Evolutionary conservation across 2,888 invertebrate genomes (phyloP), one percentile per base, ranked within the genome.

Genomic region (Himalopsyche anomala): DNA sequence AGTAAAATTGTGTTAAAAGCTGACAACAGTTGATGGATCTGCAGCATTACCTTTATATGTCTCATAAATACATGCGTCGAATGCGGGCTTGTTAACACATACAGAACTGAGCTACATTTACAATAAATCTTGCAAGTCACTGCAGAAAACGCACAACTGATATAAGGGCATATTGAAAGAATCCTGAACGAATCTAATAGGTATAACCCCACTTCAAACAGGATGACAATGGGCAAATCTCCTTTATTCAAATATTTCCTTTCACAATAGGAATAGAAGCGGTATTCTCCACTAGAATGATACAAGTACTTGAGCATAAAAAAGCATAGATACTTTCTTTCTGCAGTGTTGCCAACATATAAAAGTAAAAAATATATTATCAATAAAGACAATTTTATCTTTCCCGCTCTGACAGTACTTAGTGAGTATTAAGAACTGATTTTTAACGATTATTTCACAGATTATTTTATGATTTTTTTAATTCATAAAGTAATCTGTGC

Each of bases 201-300:
- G 62, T 19, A 19, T 62, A 62, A 62, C 62, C 62, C 62, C 62
- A 62, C 62, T 62, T 62, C 62, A 28, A n/a, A 62, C 19, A n/a
- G 62, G 62, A 62, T 62, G 62, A 62, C 62, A 62, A 62, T 62
- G 62, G 62, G 19, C 9, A 28, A 62, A 62, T 62, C 62, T 19
- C 62, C 62, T 62, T 62, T 62, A 62, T 62, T 62, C 62, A 62
- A 62, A 62, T 62, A 62, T 62, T 9, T n/a, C 62, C 19, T 62
- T 3, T 19, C 62, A 62, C 62, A 62, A 62, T 62, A 62, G 62
- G 28, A 62, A 62, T 62, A 19, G 62, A 19, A 19, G 62, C 62
- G 62, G 11, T 2, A 62, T 28, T 19, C 62, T 19, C 2, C 62
- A 11, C 62, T 62, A 28, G 15, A 62, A 19, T 62, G 62, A 62